phyloP scores from a whole-genome alignment of 1,140 invertebrate genomes.

The Mycetomoellerius zeteki region DNA sequence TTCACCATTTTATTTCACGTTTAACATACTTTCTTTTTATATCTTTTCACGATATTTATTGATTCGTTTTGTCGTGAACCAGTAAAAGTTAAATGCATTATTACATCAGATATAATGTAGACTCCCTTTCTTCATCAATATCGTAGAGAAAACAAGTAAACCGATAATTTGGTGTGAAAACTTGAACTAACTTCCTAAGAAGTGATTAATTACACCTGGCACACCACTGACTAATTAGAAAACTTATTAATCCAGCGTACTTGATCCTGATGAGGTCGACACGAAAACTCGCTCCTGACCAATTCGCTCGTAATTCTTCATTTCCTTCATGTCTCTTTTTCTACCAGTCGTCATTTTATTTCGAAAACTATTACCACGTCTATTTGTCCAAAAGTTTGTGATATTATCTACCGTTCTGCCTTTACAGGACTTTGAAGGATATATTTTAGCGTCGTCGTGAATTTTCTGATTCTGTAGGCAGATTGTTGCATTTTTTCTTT shows the following conservation, averaged over 20 bases:
- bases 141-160: neutral
- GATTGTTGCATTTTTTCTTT: neutral
- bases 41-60: conserved; percentile 26
- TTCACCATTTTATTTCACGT: conserved; percentile 19
- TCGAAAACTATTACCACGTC: conserved; percentile 77
- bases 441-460: conserved; percentile 18
- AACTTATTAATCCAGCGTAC: conserved; percentile 73
- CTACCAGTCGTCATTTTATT: conserved; percentile 72
- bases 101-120: neutral
- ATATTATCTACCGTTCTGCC: conserved; percentile 79
- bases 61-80: neutral
- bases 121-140: neutral
- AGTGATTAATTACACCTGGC: conserved; percentile 34
- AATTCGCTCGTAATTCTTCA: conserved; percentile 73
- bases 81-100: neutral
- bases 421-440: conserved; percentile 69
- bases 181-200: conserved; percentile 8
- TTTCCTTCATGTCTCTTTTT: conserved; percentile 75
- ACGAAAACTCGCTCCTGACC: conserved; percentile 67
- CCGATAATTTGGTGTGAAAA: conserved; percentile 32
- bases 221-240: conserved; percentile 67
- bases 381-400: conserved; percentile 77
- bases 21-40: conserved; percentile 36
- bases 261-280: conserved; percentile 78
- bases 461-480: conserved; percentile 27